Percentiles rank a stretch among this genome's conserved stretches.
Conservation (phyloP, 1,140 invertebrate species). For the Pectinophora gossypiella region DNA sequence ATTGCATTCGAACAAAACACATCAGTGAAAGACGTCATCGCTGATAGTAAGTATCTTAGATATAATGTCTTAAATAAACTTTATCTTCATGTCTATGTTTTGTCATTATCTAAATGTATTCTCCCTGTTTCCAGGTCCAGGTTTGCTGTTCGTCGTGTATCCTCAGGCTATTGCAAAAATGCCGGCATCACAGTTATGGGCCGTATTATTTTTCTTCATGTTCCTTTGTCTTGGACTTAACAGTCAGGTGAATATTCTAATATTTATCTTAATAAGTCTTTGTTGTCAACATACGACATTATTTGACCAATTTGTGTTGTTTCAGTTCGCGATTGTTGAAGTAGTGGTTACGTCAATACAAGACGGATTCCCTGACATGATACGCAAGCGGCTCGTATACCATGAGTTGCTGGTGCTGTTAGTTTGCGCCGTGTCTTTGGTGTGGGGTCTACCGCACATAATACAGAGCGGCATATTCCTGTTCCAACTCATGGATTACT, state of each 20-base stretch:
- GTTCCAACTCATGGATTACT: conserved; percentile 95
- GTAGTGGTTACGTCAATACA: conserved; percentile 94
- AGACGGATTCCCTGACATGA: conserved; percentile 91
- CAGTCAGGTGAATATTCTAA: conserved; percentile 83
- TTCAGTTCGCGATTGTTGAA: conserved; percentile 92
- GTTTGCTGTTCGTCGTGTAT: conserved; percentile 92
- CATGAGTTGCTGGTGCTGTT: conserved; percentile 91
- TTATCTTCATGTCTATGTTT: too few species aligned
- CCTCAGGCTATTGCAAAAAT: conserved; percentile 93
- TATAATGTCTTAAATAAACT: too few species aligned
- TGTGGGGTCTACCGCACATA: conserved; percentile 90
- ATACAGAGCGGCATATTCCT: conserved; percentile 94
- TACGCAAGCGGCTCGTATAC: conserved; percentile 86
- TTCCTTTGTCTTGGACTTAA: conserved; percentile 92
- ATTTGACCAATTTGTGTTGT: too few species aligned
- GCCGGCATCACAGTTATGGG: conserved; percentile 90
- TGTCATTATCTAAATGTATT: background rate
- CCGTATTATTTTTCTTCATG: conserved; percentile 93
- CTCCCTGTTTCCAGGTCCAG: conserved; percentile 81
- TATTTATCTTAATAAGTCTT: background rate
- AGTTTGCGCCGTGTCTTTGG: conserved; percentile 88
- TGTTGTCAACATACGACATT: too few species aligned
- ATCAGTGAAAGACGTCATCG: conserved; percentile 86
- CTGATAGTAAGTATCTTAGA: conserved; percentile 81
- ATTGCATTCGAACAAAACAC: conserved; percentile 88